Conservation (phyloP, 2,113 vertebrate genomes). For the Cyphomyrus plagiostoma region DNA sequence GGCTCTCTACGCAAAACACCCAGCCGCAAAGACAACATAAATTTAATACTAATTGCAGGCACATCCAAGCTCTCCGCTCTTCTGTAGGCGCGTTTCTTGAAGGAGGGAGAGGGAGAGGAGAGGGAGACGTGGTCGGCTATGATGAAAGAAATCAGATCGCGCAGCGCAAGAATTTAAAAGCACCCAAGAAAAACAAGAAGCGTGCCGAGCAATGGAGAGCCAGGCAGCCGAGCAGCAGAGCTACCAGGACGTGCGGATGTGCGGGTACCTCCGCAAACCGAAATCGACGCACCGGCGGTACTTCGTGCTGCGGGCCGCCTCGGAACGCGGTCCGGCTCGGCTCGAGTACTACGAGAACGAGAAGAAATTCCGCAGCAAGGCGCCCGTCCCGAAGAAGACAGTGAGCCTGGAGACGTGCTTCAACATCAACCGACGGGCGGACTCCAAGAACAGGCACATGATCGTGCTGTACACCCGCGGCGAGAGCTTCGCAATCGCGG, state of each 20-base stretch:
- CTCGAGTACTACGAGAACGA: slow-evolving; percentile 72
- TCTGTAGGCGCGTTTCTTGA: not conserved
- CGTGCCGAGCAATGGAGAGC: slow-evolving; percentile 61
- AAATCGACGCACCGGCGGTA: slow-evolving; percentile 72
- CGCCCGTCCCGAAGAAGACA: slow-evolving; percentile 59
- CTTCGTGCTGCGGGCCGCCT: slow-evolving; percentile 67
- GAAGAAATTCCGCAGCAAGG: slow-evolving; percentile 73
- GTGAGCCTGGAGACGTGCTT: slow-evolving; percentile 66
- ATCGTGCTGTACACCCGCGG: slow-evolving; percentile 68
- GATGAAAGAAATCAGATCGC: slow-evolving; percentile 44
- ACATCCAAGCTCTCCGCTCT: slow-evolving; percentile 4
- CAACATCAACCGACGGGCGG: slow-evolving; percentile 72
- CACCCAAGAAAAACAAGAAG: slow-evolving; percentile 26
- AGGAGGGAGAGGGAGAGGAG: not conserved
- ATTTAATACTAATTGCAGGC: not conserved
- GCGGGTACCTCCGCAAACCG: slow-evolving; percentile 75
- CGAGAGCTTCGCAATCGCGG: slow-evolving; percentile 69
- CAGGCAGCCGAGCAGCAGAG: slow-evolving; percentile 52
- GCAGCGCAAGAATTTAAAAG: slow-evolving; percentile 30
- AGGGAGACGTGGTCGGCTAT: slow-evolving; percentile 36
- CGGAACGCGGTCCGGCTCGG: slow-evolving; percentile 62
- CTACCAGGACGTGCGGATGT: slow-evolving; percentile 66
- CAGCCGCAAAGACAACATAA: slow-evolving; percentile 19
- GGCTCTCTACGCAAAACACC: slow-evolving; percentile 12
- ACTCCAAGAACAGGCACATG: slow-evolving; percentile 71